Evolutionary conservation across 2,797 vertebrate genomes (phyloP).

Genomic region (Phalloptychus januarius): DNA sequence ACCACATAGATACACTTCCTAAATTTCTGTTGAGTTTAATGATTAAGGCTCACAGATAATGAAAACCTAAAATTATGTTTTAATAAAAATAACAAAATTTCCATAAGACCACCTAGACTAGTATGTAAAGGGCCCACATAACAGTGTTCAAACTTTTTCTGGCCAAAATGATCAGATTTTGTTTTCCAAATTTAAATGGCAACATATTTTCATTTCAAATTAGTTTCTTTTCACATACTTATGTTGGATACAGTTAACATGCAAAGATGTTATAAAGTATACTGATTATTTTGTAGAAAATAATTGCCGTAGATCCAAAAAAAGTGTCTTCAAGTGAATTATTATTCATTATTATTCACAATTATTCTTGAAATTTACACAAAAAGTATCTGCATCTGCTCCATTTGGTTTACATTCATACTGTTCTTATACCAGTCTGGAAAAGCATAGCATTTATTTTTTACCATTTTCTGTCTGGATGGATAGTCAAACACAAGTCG

Average conservation of each 20-base stretch:
- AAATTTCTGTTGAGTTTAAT: not conserved
- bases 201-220: not conserved
- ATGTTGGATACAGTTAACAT: not conserved
- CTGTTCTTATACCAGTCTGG: not conserved
- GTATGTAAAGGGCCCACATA: not conserved
- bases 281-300: not conserved
- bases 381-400: not conserved
- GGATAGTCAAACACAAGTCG: not conserved
- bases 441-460: not conserved
- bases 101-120: not conserved
- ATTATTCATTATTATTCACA: too few relatives aligned
- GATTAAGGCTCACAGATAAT: not conserved
- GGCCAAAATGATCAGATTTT: not conserved
- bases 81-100: not conserved
- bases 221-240: not conserved
- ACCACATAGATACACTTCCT: not conserved
- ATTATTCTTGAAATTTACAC: not conserved
- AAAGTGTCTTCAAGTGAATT: too few relatives aligned
- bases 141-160: not conserved
- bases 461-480: not conserved
- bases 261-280: not conserved
- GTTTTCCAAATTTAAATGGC: not conserved
- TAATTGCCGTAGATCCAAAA: not conserved
- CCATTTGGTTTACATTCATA: not conserved
- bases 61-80: not conserved